These are phyloP conservation scores for Drosophila kuntzei DNA, from an alignment of 2,888 invertebrate genomes.

Conservation along the genomic window DNA sequence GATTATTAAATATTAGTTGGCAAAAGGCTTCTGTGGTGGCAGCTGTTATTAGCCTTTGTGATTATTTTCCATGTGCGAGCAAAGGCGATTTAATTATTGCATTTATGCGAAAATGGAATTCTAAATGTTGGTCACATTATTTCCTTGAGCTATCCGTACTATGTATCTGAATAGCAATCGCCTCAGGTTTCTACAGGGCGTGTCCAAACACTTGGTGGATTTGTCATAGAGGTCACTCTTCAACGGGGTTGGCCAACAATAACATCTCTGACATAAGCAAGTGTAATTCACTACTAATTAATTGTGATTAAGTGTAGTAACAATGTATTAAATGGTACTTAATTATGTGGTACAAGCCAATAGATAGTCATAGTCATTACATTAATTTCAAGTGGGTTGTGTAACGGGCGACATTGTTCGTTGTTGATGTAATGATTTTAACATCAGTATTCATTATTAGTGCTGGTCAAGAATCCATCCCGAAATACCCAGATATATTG, in stretches of 20 bases:
- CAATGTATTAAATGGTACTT: constrained; percentile 18
- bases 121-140: constrained; percentile 14
- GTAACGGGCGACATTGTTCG: constrained; percentile 7
- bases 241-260: constrained; percentile 6
- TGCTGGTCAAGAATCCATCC: background rate
- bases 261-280: constrained; percentile 15
- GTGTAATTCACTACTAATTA: constrained; percentile 35
- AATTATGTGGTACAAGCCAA: constrained; percentile 19
- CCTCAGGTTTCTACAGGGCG: constrained; percentile 23
- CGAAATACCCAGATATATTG: too few species aligned
- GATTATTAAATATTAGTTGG: constrained; percentile 71
- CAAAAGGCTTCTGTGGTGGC: constrained; percentile 71
- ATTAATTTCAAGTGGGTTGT: constrained; percentile 7
- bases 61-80: constrained; percentile 35
- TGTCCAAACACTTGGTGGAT: constrained; percentile 14
- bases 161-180: background rate
- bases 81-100: constrained; percentile 53
- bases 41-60: constrained; percentile 60
- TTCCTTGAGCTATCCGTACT: constrained; percentile 23
- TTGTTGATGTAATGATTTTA: constrained; percentile 19
- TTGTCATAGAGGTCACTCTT: constrained; percentile 33
- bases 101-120: constrained; percentile 41
- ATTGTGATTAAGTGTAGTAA: constrained; percentile 28
- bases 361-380: constrained; percentile 3
- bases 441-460: background rate